Evolutionary conservation across 2,888 invertebrate species (phyloP).

Genomic region (Idaea biselata): DNA sequence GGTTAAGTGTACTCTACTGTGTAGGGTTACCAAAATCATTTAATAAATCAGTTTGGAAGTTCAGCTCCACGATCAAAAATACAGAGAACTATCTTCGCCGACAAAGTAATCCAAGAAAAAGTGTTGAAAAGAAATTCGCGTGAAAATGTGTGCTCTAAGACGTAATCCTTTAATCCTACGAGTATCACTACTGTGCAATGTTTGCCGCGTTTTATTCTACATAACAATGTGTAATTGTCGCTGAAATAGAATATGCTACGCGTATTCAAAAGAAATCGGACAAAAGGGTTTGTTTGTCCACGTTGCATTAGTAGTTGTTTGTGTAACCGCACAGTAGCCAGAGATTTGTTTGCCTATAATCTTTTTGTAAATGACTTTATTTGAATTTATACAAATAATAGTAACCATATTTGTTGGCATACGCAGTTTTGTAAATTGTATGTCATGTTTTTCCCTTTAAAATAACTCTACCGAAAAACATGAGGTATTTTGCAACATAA

Average conservation of each 20-base stretch:
- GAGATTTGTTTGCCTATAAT: constrained; percentile 72
- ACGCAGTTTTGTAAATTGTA: background rate
- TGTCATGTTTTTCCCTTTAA: background rate
- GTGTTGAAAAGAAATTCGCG: constrained; percentile 53
- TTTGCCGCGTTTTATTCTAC: constrained; percentile 43
- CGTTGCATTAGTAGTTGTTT: constrained; percentile 66
- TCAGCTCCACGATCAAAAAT: constrained; percentile 2
- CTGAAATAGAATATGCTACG: constrained; percentile 52
- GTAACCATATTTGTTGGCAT: background rate
- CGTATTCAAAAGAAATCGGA: constrained; percentile 46
- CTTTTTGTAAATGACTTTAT: constrained; percentile 54
- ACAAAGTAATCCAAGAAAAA: constrained; percentile 30
- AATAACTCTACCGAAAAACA: too few relatives aligned
- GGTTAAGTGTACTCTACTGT: background rate
- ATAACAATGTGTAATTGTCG: constrained; percentile 63
- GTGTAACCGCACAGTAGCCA: constrained; percentile 63
- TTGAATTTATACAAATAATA: background rate
- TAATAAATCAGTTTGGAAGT: constrained; percentile 9
- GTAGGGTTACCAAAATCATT: background rate
- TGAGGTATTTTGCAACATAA: background rate
- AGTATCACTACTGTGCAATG: constrained; percentile 63
- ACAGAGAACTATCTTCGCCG: constrained; percentile 21
- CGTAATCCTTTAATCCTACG: constrained; percentile 70
- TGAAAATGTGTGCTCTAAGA: constrained; percentile 56
- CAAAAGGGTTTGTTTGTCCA: constrained; percentile 72